These are phyloP conservation scores for Anhinga anhinga DNA, from an alignment of 2,113 vertebrate genomes.

Conservation along the genomic window DNA sequence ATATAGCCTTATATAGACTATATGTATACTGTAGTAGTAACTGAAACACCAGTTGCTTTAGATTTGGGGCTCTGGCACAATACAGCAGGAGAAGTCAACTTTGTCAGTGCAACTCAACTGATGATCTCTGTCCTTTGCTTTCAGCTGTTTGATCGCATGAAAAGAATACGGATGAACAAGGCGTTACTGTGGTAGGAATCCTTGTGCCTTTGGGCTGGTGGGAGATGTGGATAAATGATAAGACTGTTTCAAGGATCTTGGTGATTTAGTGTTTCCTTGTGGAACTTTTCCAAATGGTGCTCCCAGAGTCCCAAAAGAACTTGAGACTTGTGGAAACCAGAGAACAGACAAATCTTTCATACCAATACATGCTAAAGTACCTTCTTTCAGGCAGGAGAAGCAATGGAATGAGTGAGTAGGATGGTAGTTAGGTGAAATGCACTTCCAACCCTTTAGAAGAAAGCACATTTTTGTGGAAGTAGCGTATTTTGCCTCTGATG, in stretches of 20 bases:
- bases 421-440: background rate
- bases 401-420: background rate
- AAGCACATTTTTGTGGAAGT: background rate
- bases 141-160: background rate
- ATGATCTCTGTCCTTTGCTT: background rate
- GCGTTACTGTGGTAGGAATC: background rate
- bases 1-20: background rate
- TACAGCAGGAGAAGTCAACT: background rate
- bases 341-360: background rate
- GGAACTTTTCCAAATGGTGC: background rate
- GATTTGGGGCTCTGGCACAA: background rate
- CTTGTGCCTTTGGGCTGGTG: background rate
- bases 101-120: background rate
- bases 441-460: background rate
- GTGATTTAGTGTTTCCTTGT: background rate
- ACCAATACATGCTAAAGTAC: background rate
- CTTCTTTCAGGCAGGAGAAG: background rate
- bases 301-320: background rate
- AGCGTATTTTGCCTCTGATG: background rate
- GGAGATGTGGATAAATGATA: background rate
- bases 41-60: background rate
- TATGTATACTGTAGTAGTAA: background rate
- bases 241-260: background rate
- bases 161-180: background rate
- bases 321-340: background rate